These are phyloP conservation scores for Cettia cetti DNA, from an alignment of 2,113 vertebrate species.

Conservation along the genomic window DNA sequence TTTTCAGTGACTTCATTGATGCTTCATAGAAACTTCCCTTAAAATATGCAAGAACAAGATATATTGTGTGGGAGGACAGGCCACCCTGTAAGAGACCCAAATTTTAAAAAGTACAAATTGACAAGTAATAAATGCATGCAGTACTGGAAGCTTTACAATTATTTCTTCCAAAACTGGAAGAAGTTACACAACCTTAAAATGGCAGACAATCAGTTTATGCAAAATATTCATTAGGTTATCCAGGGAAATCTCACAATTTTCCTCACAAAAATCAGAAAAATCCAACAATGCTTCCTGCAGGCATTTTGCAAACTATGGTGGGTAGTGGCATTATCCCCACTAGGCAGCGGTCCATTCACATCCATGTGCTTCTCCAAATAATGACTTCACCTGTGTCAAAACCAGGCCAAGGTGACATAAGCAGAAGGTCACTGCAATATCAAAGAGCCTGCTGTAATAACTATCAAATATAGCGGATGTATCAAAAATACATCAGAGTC, in stretches of 20 bases:
- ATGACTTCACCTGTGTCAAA: not conserved
- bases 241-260: not conserved
- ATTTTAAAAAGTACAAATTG: not conserved
- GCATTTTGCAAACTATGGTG: not conserved
- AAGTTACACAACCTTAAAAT: not conserved
- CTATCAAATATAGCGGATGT: not conserved
- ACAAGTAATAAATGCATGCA: not conserved
- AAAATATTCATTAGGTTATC: not conserved
- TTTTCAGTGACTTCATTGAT: not conserved
- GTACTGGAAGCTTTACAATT: not conserved
- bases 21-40: not conserved
- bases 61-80: not conserved
- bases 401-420: not conserved
- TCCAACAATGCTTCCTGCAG: not conserved
- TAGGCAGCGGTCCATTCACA: not conserved
- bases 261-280: constrained; percentile 8
- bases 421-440: not conserved
- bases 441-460: not conserved
- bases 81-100: not conserved
- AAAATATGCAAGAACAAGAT: not conserved
- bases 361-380: not conserved
- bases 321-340: not conserved
- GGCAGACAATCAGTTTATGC: not conserved
- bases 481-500: not conserved
- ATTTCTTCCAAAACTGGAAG: not conserved